These are phyloP conservation scores for Caerostris darwini DNA, from an alignment of 1,140 invertebrate species.

Conservation along the genomic window DNA sequence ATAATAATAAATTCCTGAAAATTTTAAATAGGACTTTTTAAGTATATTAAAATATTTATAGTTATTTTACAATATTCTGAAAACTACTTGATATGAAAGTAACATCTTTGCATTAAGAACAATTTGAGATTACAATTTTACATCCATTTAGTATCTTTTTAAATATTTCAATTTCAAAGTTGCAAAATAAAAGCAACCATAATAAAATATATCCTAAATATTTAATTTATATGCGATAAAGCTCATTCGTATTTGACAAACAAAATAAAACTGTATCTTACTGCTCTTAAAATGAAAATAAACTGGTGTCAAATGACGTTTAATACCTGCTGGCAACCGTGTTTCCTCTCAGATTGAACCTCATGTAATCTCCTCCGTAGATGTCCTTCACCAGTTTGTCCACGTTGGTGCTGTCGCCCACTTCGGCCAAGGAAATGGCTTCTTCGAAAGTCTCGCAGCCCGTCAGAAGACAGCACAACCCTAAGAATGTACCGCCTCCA, in stretches of 20 bases:
- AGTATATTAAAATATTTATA: too few relatives aligned
- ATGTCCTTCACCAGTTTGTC: constrained; percentile 98
- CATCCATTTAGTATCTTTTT: background rate
- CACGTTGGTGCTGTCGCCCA: constrained; percentile 95
- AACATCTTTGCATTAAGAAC: too few relatives aligned
- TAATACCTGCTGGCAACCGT: constrained; percentile 96
- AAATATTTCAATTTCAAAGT: background rate
- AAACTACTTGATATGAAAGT: too few relatives aligned
- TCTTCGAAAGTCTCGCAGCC: constrained; percentile 98
- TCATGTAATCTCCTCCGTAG: constrained; percentile 97
- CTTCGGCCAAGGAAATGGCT: constrained; percentile 95
- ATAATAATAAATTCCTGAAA: too few relatives aligned
- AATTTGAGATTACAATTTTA: background rate
- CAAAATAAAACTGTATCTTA: too few relatives aligned
- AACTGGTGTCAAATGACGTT: constrained; percentile 20
- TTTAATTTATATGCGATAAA: background rate
- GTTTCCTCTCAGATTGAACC: constrained; percentile 94
- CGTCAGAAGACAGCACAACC: constrained; percentile 96
- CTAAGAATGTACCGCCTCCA: constrained; percentile 98
- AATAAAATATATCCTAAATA: background rate
- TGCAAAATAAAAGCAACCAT: background rate
- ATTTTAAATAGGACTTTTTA: too few relatives aligned
- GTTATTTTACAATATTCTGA: too few relatives aligned
- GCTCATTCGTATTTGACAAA: too few relatives aligned
- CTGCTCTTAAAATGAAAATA: too few relatives aligned